Percentiles rank a stretch among this genome's conserved stretches.
Conservation (phyloP, 1,140 invertebrate species). For the Aricia agestis region DNA sequence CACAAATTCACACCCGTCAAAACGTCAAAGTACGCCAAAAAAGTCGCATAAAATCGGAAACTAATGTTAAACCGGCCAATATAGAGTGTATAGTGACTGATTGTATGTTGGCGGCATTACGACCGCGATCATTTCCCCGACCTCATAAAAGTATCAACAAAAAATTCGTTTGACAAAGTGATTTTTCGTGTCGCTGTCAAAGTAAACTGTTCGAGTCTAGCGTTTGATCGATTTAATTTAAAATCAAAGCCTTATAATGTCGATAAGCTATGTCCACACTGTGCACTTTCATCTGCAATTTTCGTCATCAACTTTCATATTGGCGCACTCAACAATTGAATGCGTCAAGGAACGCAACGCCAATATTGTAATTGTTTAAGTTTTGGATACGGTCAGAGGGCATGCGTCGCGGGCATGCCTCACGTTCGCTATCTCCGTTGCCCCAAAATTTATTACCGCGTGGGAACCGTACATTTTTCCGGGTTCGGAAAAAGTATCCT, state of each 20-base stretch:
- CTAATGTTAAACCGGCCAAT: background rate
- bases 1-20: conserved; percentile 8
- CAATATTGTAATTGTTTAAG: too few relatives aligned
- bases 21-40: conserved; percentile 4
- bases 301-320: too few relatives aligned
- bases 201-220: conserved; percentile 2
- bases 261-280: too few relatives aligned
- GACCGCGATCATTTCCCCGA: background rate
- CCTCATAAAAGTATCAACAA: conserved; percentile 1
- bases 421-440: too few relatives aligned
- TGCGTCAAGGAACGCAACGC: too few relatives aligned
- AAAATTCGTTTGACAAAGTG: conserved; percentile 11
- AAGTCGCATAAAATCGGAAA: background rate
- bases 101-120: background rate
- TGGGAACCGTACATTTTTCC: too few relatives aligned
- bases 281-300: too few relatives aligned
- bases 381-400: too few relatives aligned
- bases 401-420: too few relatives aligned
- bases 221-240: background rate
- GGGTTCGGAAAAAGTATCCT: too few relatives aligned
- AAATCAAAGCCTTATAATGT: conserved; percentile 8
- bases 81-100: background rate
- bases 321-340: too few relatives aligned
- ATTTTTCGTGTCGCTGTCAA: conserved; percentile 8
- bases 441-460: too few relatives aligned